A percentile compares a stretch with the other conserved stretches of the same genome.
Evolutionary conservation across 2,888 invertebrate genomes (phyloP).

Genomic region (Sinopyrophorus schimmeli): DNA sequence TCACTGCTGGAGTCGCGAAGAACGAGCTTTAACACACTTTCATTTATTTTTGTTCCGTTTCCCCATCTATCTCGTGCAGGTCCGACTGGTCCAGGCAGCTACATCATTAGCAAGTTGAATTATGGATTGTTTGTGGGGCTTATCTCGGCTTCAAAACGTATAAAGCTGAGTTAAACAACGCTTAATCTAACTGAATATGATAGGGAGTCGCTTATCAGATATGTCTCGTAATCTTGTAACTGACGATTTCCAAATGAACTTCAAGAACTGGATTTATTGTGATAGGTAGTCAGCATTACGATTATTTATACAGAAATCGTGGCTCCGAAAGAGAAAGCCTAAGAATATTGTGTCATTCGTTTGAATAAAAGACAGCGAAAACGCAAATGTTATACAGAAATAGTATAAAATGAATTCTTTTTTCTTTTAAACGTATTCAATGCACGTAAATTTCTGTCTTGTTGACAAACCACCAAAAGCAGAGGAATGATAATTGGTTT

Average conservation of each 20-base stretch:
- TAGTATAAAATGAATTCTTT: background rate
- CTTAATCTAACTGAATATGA: conserved; percentile 17
- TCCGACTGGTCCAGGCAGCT: conserved; percentile 51
- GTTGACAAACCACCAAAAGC: conserved; percentile 21
- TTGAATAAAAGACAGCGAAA: too few relatives aligned
- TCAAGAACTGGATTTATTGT: background rate
- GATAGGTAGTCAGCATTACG: too few relatives aligned
- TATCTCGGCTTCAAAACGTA: conserved; percentile 44
- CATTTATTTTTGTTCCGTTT: conserved; percentile 50
- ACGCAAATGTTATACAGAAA: background rate
- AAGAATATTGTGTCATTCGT: too few relatives aligned
- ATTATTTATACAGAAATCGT: too few relatives aligned
- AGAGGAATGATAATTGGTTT: conserved; percentile 19
- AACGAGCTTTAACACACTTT: conserved; percentile 44
- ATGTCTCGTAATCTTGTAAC: conserved; percentile 14
- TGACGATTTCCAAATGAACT: background rate
- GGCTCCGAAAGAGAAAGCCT: too few relatives aligned
- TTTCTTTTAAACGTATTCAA: conserved; percentile 14
- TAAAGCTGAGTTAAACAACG: conserved; percentile 38
- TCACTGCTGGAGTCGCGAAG: conserved; percentile 34
- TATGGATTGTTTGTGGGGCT: conserved; percentile 54
- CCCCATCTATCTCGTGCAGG: conserved; percentile 52
- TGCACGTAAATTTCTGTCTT: conserved; percentile 20
- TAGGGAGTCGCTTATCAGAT: conserved; percentile 18
- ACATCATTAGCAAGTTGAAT: conserved; percentile 55